Conservation (phyloP, 2,113 vertebrate species). For the Laterallus jamaicensis region DNA sequence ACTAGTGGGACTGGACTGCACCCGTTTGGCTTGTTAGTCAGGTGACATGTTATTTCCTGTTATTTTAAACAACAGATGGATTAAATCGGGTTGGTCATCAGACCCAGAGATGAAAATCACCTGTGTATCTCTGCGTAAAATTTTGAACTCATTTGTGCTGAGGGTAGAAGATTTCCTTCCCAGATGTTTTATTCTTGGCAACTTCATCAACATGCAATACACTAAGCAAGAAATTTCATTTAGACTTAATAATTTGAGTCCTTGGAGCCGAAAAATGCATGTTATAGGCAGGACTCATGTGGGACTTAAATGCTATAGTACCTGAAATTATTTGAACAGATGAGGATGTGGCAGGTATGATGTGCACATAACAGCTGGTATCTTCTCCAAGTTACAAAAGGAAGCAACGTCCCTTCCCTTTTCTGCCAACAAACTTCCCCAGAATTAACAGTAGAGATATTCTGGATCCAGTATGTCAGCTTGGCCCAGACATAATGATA, state of each 20-base stretch:
- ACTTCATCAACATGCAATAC: not conserved
- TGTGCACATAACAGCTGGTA: not conserved
- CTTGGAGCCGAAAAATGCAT: not conserved
- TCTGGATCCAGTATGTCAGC: not conserved
- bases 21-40: not conserved
- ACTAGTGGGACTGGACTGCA: not conserved
- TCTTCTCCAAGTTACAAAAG: not conserved
- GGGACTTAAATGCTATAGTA: not conserved
- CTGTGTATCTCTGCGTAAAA: not conserved
- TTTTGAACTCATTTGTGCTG: not conserved
- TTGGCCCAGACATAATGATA: not conserved
- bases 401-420: not conserved
- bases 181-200: not conserved
- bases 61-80: not conserved
- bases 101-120: not conserved
- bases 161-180: not conserved
- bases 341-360: not conserved
- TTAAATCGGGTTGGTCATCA: not conserved
- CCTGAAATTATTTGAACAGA: not conserved
- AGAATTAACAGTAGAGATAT: not conserved
- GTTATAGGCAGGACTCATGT: not conserved
- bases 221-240: not conserved
- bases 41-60: not conserved
- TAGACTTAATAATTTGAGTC: not conserved
- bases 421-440: not conserved